Percentiles rank a stretch among this genome's conserved stretches.
These are phyloP conservation scores for Colaptes auratus DNA, from an alignment of 2,113 vertebrate species.

Conservation along the genomic window DNA sequence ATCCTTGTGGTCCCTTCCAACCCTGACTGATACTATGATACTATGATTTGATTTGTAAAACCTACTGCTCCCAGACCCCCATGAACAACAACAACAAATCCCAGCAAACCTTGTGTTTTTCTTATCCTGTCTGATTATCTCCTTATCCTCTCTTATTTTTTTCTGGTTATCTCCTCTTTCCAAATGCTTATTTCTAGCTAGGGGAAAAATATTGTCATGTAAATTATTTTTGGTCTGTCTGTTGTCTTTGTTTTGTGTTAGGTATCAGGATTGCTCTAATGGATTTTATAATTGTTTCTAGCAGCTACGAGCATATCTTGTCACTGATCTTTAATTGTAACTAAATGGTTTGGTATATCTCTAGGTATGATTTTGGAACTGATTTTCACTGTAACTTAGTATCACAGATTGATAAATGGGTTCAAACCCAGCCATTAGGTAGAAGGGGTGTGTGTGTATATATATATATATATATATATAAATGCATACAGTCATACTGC, in stretches of 20 bases:
- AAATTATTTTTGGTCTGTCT: background rate
- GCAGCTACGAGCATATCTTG: background rate
- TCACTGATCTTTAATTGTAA: background rate
- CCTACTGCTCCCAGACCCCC: background rate
- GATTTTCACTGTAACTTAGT: background rate
- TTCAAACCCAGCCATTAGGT: background rate
- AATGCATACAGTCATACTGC: background rate
- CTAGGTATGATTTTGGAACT: background rate
- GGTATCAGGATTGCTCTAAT: background rate
- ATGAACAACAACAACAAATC: background rate
- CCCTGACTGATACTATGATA: too few species aligned
- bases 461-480: background rate
- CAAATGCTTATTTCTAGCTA: background rate
- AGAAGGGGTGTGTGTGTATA: background rate
- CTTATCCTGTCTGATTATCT: background rate
- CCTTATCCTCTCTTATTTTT: background rate
- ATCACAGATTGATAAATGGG: background rate
- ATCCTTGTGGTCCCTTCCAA: too few species aligned
- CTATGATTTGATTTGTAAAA: background rate
- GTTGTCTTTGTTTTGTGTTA: background rate
- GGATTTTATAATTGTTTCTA: background rate
- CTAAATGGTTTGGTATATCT: background rate
- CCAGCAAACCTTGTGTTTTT: background rate
- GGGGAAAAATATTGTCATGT: background rate
- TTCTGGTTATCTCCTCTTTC: background rate